phyloP scores from a whole-genome alignment of 2,797 vertebrate genomes.

The Neosilurus mollespiculum region DNA sequence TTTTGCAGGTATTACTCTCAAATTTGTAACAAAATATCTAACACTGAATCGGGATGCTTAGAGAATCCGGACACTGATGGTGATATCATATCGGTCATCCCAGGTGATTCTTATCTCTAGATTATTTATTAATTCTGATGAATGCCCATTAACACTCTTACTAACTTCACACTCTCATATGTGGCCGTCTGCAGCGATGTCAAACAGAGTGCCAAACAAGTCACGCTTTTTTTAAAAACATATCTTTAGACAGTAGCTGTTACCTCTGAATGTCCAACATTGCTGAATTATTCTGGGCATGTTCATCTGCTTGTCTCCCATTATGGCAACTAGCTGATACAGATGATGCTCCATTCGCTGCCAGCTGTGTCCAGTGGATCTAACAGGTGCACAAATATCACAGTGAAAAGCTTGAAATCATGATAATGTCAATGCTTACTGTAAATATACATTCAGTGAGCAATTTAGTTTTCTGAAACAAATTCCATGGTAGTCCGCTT shows the following conservation, averaged over 20 bases:
- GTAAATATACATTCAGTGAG: background rate
- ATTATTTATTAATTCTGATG: background rate
- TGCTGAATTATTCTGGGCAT: background rate
- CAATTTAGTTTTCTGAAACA: background rate
- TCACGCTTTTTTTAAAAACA: too few species aligned
- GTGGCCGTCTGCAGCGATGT: too few species aligned
- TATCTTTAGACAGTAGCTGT: background rate
- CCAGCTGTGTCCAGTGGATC: constrained; percentile 69
- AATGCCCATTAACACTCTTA: background rate
- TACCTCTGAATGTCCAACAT: constrained; percentile 42
- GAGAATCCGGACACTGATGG: too few species aligned
- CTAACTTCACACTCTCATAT: constrained; percentile 44
- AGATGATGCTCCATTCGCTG: constrained; percentile 52
- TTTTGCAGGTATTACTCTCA: too few species aligned
- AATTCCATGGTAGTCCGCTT: too few species aligned
- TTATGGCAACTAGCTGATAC: constrained; percentile 52
- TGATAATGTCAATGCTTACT: background rate
- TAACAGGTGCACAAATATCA: constrained; percentile 43
- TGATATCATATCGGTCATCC: too few species aligned
- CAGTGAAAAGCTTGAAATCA: background rate
- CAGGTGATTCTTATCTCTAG: too few species aligned
- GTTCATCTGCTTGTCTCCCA: constrained; percentile 42
- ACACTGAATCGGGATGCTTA: too few species aligned
- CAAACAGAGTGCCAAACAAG: background rate
- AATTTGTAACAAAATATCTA: too few species aligned